Evolutionary conservation across 2,888 invertebrate genomes (phyloP).

Genomic region (Hoplodrina blanda): DNA sequence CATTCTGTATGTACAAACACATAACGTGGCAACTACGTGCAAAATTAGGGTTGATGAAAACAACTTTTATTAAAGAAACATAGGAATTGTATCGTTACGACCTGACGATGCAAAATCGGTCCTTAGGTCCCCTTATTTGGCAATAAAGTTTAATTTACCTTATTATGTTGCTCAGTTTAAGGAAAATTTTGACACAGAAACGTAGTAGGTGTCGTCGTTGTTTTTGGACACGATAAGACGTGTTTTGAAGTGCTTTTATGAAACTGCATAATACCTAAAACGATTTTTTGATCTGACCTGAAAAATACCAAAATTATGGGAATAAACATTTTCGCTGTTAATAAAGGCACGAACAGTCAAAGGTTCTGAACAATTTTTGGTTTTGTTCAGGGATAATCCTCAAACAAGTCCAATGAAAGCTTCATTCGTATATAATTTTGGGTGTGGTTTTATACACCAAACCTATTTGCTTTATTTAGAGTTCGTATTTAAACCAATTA

Average conservation of each 20-base stretch:
- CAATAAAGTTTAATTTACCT: conserved; percentile 16
- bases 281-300: no score
- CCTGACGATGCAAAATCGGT: background rate
- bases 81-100: background rate
- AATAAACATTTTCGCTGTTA: background rate
- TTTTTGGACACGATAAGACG: background rate
- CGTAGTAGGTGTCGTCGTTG: background rate
- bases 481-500: conserved; percentile 15
- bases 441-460: background rate
- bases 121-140: background rate
- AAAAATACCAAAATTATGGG: no score
- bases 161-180: conserved; percentile 12
- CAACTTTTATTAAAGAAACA: background rate
- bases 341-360: background rate
- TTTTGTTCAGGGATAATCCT: background rate
- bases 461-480: background rate
- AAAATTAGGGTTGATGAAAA: conserved; percentile 49
- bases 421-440: background rate
- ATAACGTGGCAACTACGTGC: conserved; percentile 38
- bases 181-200: conserved; percentile 19
- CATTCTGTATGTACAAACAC: conserved; percentile 64
- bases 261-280: background rate
- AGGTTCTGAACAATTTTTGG: background rate
- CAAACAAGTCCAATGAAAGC: background rate
- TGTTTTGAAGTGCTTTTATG: background rate